Conservation (phyloP, 2,113 vertebrate species). For the Lutjanus erythropterus region DNA sequence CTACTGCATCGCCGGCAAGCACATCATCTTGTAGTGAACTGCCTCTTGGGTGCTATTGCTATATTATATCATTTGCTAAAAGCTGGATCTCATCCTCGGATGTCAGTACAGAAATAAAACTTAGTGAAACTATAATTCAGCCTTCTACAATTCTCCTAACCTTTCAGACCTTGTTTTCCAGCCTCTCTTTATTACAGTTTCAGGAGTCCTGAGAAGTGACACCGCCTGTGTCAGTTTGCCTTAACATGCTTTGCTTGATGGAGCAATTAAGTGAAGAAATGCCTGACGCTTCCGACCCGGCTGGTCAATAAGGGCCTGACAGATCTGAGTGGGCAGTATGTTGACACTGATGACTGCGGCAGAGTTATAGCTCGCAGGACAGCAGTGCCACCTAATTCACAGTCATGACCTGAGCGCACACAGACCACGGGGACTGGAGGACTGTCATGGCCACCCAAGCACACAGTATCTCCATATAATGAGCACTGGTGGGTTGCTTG, state of each 20-base stretch:
- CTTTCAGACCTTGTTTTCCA: constrained; percentile 26
- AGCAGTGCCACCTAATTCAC: constrained; percentile 59
- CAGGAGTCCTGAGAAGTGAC: constrained; percentile 30
- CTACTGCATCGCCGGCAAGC: constrained; percentile 1
- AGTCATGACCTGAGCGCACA: constrained; percentile 63
- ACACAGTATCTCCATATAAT: constrained; percentile 59
- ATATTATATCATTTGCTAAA: constrained; percentile 39
- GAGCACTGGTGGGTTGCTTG: constrained; percentile 66
- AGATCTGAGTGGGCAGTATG: constrained; percentile 57
- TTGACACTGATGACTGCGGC: constrained; percentile 68
- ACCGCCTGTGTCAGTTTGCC: constrained; percentile 50
- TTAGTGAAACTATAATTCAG: constrained; percentile 36
- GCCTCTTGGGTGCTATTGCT: constrained; percentile 33
- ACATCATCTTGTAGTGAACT: constrained; percentile 35
- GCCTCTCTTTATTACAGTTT: constrained; percentile 15
- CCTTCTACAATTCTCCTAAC: neutral
- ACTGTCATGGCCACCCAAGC: constrained; percentile 58
- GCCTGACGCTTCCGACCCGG: constrained; percentile 27
- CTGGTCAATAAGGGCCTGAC: constrained; percentile 48
- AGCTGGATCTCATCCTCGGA: constrained; percentile 42
- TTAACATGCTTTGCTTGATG: constrained; percentile 59
- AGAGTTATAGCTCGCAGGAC: constrained; percentile 53
- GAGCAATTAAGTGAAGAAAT: constrained; percentile 67
- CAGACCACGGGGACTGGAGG: constrained; percentile 39
- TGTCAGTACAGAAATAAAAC: constrained; percentile 44